Evolutionary conservation across 2,888 invertebrate species (phyloP).

Genomic region (Ormyrus thymus): DNA sequence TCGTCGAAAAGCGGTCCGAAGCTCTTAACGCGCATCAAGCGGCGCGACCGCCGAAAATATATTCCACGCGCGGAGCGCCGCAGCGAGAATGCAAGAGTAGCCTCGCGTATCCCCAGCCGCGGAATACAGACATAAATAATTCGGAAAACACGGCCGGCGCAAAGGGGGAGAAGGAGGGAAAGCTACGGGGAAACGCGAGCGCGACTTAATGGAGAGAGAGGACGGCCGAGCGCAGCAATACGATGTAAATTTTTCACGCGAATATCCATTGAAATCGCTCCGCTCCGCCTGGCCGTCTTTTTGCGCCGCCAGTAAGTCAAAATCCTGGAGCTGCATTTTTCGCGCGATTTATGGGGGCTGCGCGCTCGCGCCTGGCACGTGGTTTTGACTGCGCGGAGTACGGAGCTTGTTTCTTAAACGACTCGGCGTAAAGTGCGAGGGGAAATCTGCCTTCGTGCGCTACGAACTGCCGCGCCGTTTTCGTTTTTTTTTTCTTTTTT

Average conservation of each 20-base stretch:
- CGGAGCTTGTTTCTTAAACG: no score
- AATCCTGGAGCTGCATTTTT: constrained; percentile 25
- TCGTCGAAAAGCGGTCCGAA: no score
- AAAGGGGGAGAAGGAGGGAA: background rate
- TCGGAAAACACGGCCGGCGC: constrained; percentile 25
- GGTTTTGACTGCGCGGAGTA: constrained; percentile 6
- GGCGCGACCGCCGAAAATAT: no score
- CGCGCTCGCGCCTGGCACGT: constrained; percentile 9
- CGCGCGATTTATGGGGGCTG: no score
- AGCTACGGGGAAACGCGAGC: background rate
- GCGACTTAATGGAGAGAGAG: constrained; percentile 40
- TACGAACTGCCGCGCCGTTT: no score
- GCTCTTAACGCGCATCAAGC: no score
- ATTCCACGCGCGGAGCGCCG: no score
- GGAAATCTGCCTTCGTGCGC: no score
- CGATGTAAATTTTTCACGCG: constrained; percentile 51
- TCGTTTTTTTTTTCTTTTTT: no score
- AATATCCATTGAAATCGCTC: constrained; percentile 38
- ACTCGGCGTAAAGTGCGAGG: no score
- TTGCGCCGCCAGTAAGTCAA: constrained; percentile 10
- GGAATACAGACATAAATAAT: constrained; percentile 45
- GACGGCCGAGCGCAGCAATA: constrained; percentile 31
- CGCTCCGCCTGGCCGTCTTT: background rate
- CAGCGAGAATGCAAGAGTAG: no score
- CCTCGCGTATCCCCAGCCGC: background rate